Evolutionary conservation across 2,888 invertebrate genomes (phyloP).

Genomic region (Pseudococcus jackbeardsleyi): DNA sequence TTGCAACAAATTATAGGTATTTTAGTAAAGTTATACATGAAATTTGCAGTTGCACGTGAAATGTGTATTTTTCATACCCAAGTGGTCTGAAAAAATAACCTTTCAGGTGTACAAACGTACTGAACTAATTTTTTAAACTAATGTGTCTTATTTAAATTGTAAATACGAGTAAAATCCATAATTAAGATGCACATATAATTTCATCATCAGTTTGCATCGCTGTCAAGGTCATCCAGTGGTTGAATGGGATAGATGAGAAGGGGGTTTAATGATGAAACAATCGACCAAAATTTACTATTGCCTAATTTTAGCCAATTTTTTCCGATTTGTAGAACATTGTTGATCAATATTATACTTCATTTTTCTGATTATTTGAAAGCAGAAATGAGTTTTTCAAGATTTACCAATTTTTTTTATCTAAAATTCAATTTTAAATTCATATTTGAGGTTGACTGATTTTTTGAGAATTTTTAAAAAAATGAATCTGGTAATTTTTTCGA

Average conservation of each 20-base stretch:
- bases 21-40: too few relatives aligned
- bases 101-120: neutral
- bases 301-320: neutral
- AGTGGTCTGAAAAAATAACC: neutral
- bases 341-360: neutral
- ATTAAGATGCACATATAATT: slow-evolving; percentile 24
- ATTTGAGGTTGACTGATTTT: too few relatives aligned
- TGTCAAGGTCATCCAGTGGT: neutral
- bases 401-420: too few relatives aligned
- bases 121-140: neutral
- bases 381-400: too few relatives aligned
- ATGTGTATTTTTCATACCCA: neutral
- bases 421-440: too few relatives aligned
- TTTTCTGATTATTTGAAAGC: too few relatives aligned
- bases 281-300: neutral
- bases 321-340: neutral
- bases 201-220: neutral
- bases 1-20: too few relatives aligned
- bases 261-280: neutral
- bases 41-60: neutral
- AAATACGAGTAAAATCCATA: neutral
- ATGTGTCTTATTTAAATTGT: slow-evolving; percentile 2
- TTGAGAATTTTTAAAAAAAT: too few relatives aligned
- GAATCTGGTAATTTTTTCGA: too few relatives aligned
- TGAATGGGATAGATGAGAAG: neutral